Percentiles rank a stretch among this genome's conserved stretches.
phyloP scores from a whole-genome alignment of 1,140 invertebrate species.

The Heliconius himera region DNA sequence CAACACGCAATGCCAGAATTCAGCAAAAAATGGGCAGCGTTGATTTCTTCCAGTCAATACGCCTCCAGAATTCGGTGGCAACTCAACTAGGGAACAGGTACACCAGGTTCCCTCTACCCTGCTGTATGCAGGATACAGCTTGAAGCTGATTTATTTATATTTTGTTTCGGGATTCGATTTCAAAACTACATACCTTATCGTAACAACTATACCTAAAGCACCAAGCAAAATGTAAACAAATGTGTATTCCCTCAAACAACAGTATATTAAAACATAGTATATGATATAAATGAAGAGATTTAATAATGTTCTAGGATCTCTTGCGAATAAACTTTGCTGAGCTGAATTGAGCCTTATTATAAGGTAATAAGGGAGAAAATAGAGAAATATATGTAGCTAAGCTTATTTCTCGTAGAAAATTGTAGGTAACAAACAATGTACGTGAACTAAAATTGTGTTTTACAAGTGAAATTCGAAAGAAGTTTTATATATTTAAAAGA shows the following conservation, averaged over 20 bases:
- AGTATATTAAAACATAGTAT: background rate
- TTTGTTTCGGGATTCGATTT: background rate
- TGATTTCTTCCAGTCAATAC: no score
- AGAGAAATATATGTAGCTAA: background rate
- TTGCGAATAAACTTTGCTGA: background rate
- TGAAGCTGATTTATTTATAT: no score
- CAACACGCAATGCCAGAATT: no score
- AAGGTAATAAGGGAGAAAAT: background rate
- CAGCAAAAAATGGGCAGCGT: no score
- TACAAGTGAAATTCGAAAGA: background rate
- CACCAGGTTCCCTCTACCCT: no score
- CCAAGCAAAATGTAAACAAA: background rate
- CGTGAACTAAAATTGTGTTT: background rate
- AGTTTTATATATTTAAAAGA: background rate
- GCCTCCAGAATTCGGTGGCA: no score
- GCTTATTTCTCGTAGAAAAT: conserved; percentile 1
- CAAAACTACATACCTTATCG: background rate
- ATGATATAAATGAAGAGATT: conserved; percentile 7
- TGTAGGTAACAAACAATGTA: conserved; percentile 1
- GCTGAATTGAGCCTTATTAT: background rate
- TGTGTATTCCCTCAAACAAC: background rate
- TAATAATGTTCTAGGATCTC: background rate
- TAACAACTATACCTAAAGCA: background rate
- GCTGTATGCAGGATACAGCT: no score
- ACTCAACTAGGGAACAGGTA: no score